Conservation (phyloP, 2,888 invertebrate species). For the Stenodera caucasica region DNA sequence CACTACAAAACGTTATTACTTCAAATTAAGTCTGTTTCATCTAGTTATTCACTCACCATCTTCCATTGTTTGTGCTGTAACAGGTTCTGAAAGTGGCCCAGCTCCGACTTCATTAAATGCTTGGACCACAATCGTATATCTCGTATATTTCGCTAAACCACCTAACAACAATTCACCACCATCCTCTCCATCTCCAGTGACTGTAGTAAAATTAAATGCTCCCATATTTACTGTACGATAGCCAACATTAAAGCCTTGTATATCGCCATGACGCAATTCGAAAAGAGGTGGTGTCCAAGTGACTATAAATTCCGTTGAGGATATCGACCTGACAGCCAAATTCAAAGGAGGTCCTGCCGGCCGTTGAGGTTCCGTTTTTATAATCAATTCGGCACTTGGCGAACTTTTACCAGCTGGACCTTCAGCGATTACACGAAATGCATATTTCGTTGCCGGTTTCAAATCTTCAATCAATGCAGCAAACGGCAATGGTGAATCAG, state of each 20-base stretch:
- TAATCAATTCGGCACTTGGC: conserved; percentile 65
- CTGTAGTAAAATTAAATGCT: conserved; percentile 69
- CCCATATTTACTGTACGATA: conserved; percentile 61
- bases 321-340: conserved; percentile 68
- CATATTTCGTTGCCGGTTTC: conserved; percentile 71
- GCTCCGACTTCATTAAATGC: conserved; percentile 76
- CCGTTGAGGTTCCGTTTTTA: conserved; percentile 70
- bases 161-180: conserved; percentile 67
- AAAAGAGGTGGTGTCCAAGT: conserved; percentile 73
- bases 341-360: conserved; percentile 71
- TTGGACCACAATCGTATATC: conserved; percentile 71
- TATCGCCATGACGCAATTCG: conserved; percentile 73
- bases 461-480: conserved; percentile 68
- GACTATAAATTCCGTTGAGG: conserved; percentile 72
- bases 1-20: conserved; percentile 57
- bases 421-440: conserved; percentile 72
- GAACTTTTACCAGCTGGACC: conserved; percentile 72
- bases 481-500: conserved; percentile 64
- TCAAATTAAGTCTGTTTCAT: neutral
- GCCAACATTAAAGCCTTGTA: conserved; percentile 75
- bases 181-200: conserved; percentile 70
- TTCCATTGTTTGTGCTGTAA: conserved; percentile 71
- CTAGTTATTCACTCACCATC: conserved; percentile 60
- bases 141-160: conserved; percentile 66
- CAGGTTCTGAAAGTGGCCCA: conserved; percentile 70